A percentile compares a stretch with the other conserved stretches of the same genome.
Evolutionary conservation across 92 coral and sea anemone species (phyloP).

Genomic region (Anthopleura xanthogrammica): DNA sequence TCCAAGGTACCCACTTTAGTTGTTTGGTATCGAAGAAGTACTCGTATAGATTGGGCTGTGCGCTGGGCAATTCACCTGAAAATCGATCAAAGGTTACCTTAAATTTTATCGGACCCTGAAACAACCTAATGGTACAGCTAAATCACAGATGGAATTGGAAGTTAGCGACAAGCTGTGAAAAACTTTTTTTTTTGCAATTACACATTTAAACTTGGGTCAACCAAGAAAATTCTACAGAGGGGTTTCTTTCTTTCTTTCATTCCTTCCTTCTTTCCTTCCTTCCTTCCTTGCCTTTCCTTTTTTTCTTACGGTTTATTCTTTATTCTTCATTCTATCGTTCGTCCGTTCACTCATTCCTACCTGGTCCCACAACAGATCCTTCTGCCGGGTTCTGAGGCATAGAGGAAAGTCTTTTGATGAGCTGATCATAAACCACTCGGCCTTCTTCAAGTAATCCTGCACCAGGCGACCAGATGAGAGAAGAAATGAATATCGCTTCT

Average conservation of each 20-base stretch:
- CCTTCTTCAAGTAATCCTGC: conserved; percentile 93
- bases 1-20: conserved; percentile 94
- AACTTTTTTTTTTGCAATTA: too few relatives aligned
- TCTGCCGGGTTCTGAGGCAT: conserved; percentile 95
- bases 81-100: not conserved
- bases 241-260: too few relatives aligned
- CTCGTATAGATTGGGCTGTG: conserved; percentile 86
- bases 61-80: conserved; percentile 89
- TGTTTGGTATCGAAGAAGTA: conserved; percentile 87
- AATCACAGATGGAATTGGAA: too few relatives aligned
- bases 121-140: too few relatives aligned
- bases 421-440: conserved; percentile 81
- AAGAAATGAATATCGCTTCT: conserved; percentile 81
- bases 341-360: conserved; percentile 15
- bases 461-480: conserved; percentile 94
- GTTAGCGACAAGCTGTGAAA: too few relatives aligned
- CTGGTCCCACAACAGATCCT: conserved; percentile 95
- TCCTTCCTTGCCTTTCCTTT: not conserved
- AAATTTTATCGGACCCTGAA: too few relatives aligned
- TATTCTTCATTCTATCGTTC: not conserved
- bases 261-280: not conserved
- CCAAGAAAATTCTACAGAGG: too few relatives aligned
- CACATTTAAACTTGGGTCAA: too few relatives aligned
- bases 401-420: conserved; percentile 76
- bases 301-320: not conserved